phyloP scores from a whole-genome alignment of 2,888 invertebrate genomes.

The Oasisia sp. region DNA sequence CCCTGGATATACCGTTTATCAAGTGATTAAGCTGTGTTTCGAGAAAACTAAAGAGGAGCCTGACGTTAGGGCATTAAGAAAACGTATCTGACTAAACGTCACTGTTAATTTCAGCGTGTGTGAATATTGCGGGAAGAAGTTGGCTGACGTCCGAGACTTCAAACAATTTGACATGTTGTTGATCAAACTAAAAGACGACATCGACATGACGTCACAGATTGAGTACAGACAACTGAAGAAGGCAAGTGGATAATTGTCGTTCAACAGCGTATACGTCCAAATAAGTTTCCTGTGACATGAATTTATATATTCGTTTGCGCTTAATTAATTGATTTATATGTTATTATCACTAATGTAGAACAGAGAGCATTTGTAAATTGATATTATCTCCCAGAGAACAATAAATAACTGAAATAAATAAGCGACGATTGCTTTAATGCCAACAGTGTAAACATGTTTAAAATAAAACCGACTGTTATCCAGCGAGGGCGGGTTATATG shows the following conservation, averaged over 20 bases:
- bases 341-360: too few relatives aligned
- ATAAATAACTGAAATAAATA: not conserved
- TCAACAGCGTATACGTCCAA: not conserved
- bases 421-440: too few relatives aligned
- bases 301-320: not conserved
- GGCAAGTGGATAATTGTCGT: not conserved
- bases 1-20: not conserved
- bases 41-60: not conserved
- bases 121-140: not conserved
- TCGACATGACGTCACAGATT: not conserved
- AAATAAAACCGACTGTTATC: too few relatives aligned
- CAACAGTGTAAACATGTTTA: too few relatives aligned
- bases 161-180: conserved; percentile 17
- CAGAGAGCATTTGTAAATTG: too few relatives aligned
- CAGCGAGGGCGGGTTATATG: too few relatives aligned
- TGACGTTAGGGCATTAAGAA: not conserved
- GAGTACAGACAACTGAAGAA: not conserved
- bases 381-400: too few relatives aligned
- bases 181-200: not conserved
- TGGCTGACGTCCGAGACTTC: not conserved
- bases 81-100: not conserved
- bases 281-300: not conserved
- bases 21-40: not conserved
- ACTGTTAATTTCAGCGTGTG: not conserved
- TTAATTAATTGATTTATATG: not conserved